Evolutionary conservation across 2,113 vertebrate genomes (phyloP).

Genomic region (Pseudopipra pipra): DNA sequence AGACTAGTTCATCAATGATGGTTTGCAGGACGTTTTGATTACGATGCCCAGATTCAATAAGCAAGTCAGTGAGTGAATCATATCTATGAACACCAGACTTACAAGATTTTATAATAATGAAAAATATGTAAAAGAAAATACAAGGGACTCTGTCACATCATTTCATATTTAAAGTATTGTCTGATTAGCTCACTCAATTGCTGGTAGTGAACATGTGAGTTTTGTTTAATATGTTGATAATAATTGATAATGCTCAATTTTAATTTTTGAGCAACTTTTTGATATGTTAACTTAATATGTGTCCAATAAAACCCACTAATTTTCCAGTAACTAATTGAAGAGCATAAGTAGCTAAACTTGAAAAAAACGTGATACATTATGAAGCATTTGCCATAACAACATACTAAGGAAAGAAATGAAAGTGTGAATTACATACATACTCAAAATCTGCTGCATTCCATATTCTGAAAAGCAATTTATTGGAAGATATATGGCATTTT

Average conservation of each 20-base stretch:
- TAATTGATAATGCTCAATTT: neutral
- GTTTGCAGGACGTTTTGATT: neutral
- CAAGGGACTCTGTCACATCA: neutral
- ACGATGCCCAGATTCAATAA: neutral
- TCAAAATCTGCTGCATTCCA: neutral
- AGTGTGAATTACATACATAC: neutral
- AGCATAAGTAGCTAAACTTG: neutral
- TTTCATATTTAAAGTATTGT: neutral
- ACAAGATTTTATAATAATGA: neutral
- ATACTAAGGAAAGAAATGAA: neutral
- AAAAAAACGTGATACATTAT: neutral
- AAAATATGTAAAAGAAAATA: neutral
- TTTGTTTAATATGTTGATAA: neutral
- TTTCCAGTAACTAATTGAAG: neutral
- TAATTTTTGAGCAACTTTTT: neutral
- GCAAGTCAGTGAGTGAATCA: neutral
- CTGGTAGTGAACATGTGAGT: neutral
- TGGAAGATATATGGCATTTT: neutral
- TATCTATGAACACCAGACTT: neutral
- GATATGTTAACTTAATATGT: neutral
- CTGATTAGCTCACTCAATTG: neutral
- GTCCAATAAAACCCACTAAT: neutral
- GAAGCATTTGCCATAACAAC: neutral
- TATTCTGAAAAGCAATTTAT: neutral
- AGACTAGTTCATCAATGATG: neutral